Base-by-base conservation (phyloP, 1,140 invertebrate genomes). In the Aleiodes sp. region DNA sequence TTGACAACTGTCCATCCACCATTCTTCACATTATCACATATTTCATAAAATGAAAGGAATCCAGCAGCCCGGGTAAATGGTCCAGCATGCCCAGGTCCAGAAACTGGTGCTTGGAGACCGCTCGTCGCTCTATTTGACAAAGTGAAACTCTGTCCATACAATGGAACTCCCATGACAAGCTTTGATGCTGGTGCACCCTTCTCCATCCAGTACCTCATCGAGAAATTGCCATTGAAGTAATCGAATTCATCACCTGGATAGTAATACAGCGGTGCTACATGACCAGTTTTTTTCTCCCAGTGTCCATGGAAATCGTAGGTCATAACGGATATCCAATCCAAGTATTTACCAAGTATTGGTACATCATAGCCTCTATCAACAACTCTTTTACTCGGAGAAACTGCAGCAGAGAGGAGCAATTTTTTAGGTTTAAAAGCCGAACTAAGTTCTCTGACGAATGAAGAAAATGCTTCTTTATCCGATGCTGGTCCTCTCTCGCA, bases 71-170 rank as follows among this genome's bases (percentile, higher is more conserved):
- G 86, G 0, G 95, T 97, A 70, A 91, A 94, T 82, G 94, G 90
- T 6, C 95, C 95, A 9, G 92, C 90, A 70, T 90, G 87, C 1
- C 95, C 94, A 9, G 91, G 90, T 21, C 91, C 88, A 0, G 94
- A n/a, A n/a, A n/a, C 93, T 19, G 91, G 91, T 0, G 91, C 88
- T 0, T 90, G 92, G 0, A 68, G 79, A 1, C 77, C 73, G 7
- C 64, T 77, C 0, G 80, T 82, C 74, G 91, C 88, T 12, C 90
- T 88, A 16, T 94, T 80, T 0, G 91, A 91, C 77, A 96, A 97
- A 0, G 93, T n/a, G n/a, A n/a, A n/a, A n/a, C n/a, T 91, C 79
- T 96, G 94, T 0, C 95, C 95, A 79, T 97, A 97, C n/a, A 95
- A 80, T 1, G 94, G 95, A 89, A 97, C 93, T 60, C 95, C 95